Evolutionary conservation across 2,797 vertebrate genomes (phyloP).

Genomic region (Cuniculus paca): DNA sequence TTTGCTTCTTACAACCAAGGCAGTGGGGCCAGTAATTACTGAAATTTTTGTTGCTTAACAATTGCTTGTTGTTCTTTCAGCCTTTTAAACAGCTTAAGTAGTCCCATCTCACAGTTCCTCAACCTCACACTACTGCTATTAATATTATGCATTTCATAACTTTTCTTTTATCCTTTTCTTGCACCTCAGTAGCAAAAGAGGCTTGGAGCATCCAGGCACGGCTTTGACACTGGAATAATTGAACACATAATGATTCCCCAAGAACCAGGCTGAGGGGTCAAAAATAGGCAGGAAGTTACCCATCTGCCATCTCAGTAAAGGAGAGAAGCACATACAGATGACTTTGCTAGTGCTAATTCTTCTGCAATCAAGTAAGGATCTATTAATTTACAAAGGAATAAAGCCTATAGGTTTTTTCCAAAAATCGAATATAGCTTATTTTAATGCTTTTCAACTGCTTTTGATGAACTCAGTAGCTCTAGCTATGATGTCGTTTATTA

Average conservation of each 20-base stretch:
- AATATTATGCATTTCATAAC: background rate
- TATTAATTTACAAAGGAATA: conserved; percentile 38
- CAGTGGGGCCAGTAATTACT: conserved; percentile 27
- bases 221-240: background rate
- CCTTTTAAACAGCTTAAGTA: conserved; percentile 54
- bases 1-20: conserved; percentile 40
- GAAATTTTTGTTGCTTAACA: conserved; percentile 63
- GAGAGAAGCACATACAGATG: background rate
- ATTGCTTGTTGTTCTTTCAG: conserved; percentile 26
- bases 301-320: background rate
- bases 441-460: background rate
- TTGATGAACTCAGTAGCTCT: background rate
- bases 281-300: background rate
- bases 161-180: background rate
- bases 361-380: conserved; percentile 3
- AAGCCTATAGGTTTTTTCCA: background rate
- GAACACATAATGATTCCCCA: background rate
- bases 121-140: background rate
- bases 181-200: background rate
- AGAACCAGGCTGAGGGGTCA: background rate
- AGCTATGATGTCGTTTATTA: conserved; percentile 20
- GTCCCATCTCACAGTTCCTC: background rate
- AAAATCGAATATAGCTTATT: conserved; percentile 55
- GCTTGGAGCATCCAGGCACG: background rate
- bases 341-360: background rate